Evolutionary conservation across 2,797 vertebrate species (phyloP).

Genomic region (Decapterus maruadsi): DNA sequence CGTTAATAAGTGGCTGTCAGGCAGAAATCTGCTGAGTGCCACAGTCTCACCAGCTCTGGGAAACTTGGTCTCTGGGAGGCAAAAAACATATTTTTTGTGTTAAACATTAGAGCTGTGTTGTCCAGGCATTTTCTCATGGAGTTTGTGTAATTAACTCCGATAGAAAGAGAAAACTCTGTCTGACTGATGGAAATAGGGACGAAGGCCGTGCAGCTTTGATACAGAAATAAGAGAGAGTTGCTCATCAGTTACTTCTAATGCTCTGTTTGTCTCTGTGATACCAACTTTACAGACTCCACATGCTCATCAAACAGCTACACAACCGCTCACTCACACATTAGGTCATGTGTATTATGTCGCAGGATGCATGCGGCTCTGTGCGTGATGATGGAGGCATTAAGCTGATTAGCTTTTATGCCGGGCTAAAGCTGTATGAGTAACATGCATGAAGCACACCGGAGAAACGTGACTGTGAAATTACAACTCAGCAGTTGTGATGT

Average conservation of each 20-base stretch:
- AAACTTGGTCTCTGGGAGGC: neutral
- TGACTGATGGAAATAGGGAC: conserved; percentile 16
- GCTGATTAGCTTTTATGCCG: conserved; percentile 80
- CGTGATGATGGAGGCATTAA: conserved; percentile 70
- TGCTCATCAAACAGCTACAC: neutral
- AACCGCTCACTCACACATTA: conserved; percentile 42
- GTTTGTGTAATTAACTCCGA: conserved; percentile 14
- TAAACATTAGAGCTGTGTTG: conserved; percentile 13
- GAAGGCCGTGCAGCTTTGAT: neutral
- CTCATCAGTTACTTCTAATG: neutral
- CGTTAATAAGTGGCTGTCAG: conserved; percentile 23
- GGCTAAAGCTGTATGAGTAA: conserved; percentile 69
- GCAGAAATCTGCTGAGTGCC: conserved; percentile 8
- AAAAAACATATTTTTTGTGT: conserved; percentile 1
- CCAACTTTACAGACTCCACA: too few species aligned
- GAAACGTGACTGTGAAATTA: conserved; percentile 70
- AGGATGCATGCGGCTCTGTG: conserved; percentile 44
- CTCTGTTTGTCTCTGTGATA: neutral
- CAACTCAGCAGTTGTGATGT: conserved; percentile 82
- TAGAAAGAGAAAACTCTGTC: conserved; percentile 2
- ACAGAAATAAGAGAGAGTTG: neutral
- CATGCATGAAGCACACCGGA: conserved; percentile 61
- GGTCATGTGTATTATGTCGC: conserved; percentile 44
- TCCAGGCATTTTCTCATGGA: conserved; percentile 3
- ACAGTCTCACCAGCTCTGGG: neutral